Conservation (phyloP, 1,140 invertebrate genomes). For the Schmidtea mediterranea region DNA sequence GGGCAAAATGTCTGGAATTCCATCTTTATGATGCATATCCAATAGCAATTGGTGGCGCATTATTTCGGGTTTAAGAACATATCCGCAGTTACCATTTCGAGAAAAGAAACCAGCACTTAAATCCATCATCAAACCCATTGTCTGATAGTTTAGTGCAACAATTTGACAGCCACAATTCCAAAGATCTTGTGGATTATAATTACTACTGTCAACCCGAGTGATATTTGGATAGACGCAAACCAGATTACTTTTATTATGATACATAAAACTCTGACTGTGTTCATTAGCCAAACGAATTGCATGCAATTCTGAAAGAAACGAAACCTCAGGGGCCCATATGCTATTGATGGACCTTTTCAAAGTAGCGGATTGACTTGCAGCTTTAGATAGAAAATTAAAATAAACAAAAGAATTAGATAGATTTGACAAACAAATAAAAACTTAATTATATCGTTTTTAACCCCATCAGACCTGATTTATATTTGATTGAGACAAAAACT, state of each 20-base stretch:
- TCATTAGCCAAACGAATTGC: constrained; percentile 26
- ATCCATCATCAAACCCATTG: constrained; percentile 31
- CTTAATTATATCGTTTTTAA: too few relatives aligned
- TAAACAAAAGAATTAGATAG: constrained; percentile 13
- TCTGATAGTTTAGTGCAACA: constrained; percentile 35
- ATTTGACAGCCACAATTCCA: constrained; percentile 35
- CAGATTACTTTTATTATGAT: constrained; percentile 30
- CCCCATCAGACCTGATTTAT: too few relatives aligned
- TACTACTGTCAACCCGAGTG: constrained; percentile 32
- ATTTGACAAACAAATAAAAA: too few relatives aligned
- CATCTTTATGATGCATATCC: not conserved
- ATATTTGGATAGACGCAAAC: constrained; percentile 31
- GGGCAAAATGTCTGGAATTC: not conserved
- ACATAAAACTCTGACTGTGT: constrained; percentile 31
- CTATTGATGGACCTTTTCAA: constrained; percentile 14
- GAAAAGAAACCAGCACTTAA: constrained; percentile 34
- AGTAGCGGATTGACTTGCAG: constrained; percentile 20
- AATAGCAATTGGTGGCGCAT: not conserved
- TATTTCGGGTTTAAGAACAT: constrained; percentile 34
- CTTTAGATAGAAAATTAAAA: constrained; percentile 18
- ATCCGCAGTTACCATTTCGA: constrained; percentile 39
- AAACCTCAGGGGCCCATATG: constrained; percentile 21
- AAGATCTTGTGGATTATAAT: constrained; percentile 34
- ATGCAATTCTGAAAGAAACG: constrained; percentile 27
- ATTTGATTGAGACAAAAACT: too few relatives aligned